Evolutionary conservation across 1,140 invertebrate species (phyloP), one percentile per base, ranked within the genome.

Genomic region (Lasioglossum albipes): DNA sequence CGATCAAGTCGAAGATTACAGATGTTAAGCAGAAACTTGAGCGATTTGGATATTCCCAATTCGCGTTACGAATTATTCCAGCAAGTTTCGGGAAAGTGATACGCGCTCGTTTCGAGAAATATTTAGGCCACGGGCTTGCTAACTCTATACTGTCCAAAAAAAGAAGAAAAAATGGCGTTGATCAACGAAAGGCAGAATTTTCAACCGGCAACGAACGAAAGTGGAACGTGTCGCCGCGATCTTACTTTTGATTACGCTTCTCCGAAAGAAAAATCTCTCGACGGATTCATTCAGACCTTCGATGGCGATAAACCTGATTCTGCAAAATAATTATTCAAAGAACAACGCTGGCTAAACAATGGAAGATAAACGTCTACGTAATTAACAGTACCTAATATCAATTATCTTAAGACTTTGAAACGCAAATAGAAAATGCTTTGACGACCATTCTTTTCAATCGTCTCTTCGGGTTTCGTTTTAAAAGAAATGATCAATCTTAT

Each of bases 141-240:
- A 78, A 52, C 16, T 16, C 22, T 64, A 36, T 36, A 13, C 75
- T 71, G 27, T 71, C 7, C 31, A 57, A 66, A 70, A 71, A 49
- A 13, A 49, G 2, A 49, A 49, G 13, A 49, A 12, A 49, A 12
- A 49, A 42, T 49, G 13, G n/a, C 7, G 22, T 49, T 62, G 54
- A 45, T 74, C 52, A 71, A 54, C 62, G 41, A 49, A 22, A 70
- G 81, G 71, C 41, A 7, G n/a, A 79, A 66, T 79, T 78, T 78
- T 78, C 75, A 52, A 36, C n/a, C n/a, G n/a, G n/a, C 45, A 20
- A 73, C 69, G 49, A 84, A 84, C 54, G 83, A 84, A 84, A 84
- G 83, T 84, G 62, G 83, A 84, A 84, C 82, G 82, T 16, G 54
- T 62, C 67, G 2, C 42, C 27, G 27, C 36, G 62, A 41, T 84